Evolutionary conservation across 2,888 invertebrate species (phyloP).

Genomic region (Drosophila antonietae): DNA sequence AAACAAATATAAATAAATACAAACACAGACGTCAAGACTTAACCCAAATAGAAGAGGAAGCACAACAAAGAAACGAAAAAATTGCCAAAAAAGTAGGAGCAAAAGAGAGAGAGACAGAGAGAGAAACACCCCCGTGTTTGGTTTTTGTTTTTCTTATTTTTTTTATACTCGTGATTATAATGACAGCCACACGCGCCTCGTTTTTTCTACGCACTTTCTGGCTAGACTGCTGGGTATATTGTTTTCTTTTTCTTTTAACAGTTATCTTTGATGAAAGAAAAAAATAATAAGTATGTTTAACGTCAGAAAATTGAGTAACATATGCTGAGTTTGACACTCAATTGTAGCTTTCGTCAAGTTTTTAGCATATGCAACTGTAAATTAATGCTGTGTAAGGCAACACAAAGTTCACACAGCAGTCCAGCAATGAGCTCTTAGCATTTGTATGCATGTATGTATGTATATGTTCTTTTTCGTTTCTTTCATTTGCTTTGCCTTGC

Average conservation of each 20-base stretch:
- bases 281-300: neutral
- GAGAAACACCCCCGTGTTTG: constrained; percentile 32
- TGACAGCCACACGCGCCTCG: constrained; percentile 55
- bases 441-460: neutral
- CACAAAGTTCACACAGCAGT: constrained; percentile 33
- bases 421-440: constrained; percentile 2
- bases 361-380: constrained; percentile 4
- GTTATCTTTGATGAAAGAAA: neutral
- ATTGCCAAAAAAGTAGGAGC: constrained; percentile 1
- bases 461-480: neutral
- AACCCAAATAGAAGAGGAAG: constrained; percentile 41
- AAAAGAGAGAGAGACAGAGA: constrained; percentile 3
- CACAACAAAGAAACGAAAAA: constrained; percentile 16
- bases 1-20: constrained; percentile 16
- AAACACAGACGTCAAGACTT: constrained; percentile 59
- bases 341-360: neutral
- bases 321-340: neutral
- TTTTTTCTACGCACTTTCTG: constrained; percentile 16
- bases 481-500: constrained; percentile 14
- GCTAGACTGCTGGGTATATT: constrained; percentile 38
- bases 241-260: neutral
- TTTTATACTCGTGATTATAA: constrained; percentile 41
- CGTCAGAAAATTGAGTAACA: neutral
- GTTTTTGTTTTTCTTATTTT: constrained; percentile 3
- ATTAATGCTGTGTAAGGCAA: constrained; percentile 5